These are phyloP conservation scores for Agriopis leucophaearia DNA, from an alignment of 2,888 invertebrate species.

Conservation along the genomic window DNA sequence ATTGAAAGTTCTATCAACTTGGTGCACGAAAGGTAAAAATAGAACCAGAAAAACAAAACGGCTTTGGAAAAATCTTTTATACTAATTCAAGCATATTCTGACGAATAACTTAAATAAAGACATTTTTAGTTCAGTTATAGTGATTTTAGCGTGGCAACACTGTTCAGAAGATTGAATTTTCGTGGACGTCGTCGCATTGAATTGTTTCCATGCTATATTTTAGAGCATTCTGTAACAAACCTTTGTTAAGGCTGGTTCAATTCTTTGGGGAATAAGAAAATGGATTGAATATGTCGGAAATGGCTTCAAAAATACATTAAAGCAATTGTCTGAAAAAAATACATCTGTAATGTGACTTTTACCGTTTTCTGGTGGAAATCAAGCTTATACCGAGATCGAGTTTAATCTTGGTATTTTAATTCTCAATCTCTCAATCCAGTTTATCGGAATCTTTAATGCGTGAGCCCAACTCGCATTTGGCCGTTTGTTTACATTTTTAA, in stretches of 20 bases:
- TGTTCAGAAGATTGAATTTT: slow-evolving; percentile 58
- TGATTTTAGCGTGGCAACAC: slow-evolving; percentile 34
- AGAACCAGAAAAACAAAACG: too few relatives aligned
- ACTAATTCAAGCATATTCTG: too few relatives aligned
- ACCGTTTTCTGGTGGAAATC: not conserved
- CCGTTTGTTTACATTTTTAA: too few relatives aligned
- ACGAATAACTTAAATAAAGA: too few relatives aligned
- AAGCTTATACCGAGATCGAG: too few relatives aligned
- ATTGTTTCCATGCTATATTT: slow-evolving; percentile 60
- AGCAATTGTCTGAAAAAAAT: slow-evolving; percentile 9
- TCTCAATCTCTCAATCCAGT: too few relatives aligned
- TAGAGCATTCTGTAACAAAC: slow-evolving; percentile 53
- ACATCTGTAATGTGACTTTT: not conserved
- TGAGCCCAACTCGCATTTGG: too few relatives aligned
- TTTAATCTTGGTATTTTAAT: not conserved
- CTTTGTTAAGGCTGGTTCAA: slow-evolving; percentile 33
- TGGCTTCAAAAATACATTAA: slow-evolving; percentile 10
- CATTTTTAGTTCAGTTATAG: not conserved
- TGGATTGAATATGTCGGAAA: slow-evolving; percentile 20
- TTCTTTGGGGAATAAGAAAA: slow-evolving; percentile 19
- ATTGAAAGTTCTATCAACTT: too few relatives aligned
- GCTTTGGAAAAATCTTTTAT: too few relatives aligned
- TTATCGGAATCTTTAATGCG: too few relatives aligned
- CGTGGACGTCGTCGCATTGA: slow-evolving; percentile 57
- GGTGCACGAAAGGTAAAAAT: too few relatives aligned